A percentile compares a stretch with the other conserved stretches of the same genome.
phyloP scores from a whole-genome alignment of 2,888 invertebrate genomes.

The Tromatobia lineatoria region DNA sequence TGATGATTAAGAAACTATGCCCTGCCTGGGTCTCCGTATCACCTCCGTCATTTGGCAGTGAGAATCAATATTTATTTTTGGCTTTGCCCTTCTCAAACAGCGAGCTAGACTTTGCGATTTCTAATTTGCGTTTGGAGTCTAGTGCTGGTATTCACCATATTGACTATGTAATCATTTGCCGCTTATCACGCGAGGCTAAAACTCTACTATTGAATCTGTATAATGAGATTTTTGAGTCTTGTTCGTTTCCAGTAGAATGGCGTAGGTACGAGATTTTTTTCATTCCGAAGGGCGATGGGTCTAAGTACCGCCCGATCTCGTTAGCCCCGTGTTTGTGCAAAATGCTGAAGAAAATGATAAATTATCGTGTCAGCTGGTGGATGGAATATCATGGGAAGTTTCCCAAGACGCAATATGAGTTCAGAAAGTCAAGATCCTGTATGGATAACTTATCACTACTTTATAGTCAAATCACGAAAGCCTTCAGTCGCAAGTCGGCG shows the following conservation, averaged over 20 bases:
- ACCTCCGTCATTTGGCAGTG: slow-evolving; percentile 20
- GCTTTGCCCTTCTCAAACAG: slow-evolving; percentile 18
- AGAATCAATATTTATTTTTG: slow-evolving; percentile 24
- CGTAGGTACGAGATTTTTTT: slow-evolving; percentile 41
- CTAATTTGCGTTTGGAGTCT: slow-evolving; percentile 41
- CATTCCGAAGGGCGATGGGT: slow-evolving; percentile 43
- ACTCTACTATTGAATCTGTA: slow-evolving; percentile 27
- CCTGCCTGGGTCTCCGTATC: background rate
- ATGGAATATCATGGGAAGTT: slow-evolving; percentile 36
- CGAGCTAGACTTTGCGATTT: slow-evolving; percentile 48
- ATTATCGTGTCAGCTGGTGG: slow-evolving; percentile 43
- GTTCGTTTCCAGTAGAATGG: slow-evolving; percentile 42
- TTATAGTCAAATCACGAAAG: slow-evolving; percentile 2
- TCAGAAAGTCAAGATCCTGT: slow-evolving; percentile 10
- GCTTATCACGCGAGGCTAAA: slow-evolving; percentile 11
- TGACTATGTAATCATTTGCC: slow-evolving; percentile 50
- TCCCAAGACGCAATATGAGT: slow-evolving; percentile 13
- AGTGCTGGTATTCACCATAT: slow-evolving; percentile 54
- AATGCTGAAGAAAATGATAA: slow-evolving; percentile 52
- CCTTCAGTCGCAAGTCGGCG: background rate
- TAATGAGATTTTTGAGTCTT: slow-evolving; percentile 35
- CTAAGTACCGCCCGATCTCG: slow-evolving; percentile 50
- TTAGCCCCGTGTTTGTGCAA: slow-evolving; percentile 57
- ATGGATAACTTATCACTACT: slow-evolving; percentile 45
- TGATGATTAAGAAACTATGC: slow-evolving; percentile 24